phyloP scores from a whole-genome alignment of 2,113 vertebrate species.

The Epinephelus fuscoguttatus region DNA sequence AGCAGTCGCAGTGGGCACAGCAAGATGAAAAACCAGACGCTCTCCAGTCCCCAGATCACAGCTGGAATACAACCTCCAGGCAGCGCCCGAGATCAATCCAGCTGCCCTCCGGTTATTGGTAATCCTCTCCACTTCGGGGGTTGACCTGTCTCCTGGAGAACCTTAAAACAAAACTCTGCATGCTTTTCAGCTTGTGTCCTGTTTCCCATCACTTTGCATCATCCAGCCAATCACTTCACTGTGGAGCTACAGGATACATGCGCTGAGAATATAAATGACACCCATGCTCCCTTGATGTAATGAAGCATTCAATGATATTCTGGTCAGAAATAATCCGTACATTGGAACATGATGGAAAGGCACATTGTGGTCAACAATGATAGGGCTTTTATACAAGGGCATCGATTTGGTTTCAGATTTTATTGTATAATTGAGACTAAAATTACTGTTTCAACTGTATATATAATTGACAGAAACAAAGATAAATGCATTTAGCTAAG shows the following conservation, averaged over 20 bases:
- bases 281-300: not conserved
- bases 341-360: not conserved
- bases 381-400: not conserved
- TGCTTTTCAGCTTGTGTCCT: not conserved
- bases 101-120: constrained; percentile 45
- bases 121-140: constrained; percentile 9
- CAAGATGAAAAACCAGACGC: constrained; percentile 23
- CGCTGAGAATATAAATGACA: not conserved
- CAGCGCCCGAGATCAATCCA: constrained; percentile 30
- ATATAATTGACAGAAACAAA: too few species aligned
- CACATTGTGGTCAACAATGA: not conserved
- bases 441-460: not conserved
- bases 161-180: not conserved
- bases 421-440: not conserved
- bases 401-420: too few species aligned
- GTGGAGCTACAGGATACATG: not conserved
- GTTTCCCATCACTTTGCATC: constrained; percentile 7
- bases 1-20: not conserved
- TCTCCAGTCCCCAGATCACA: constrained; percentile 20
- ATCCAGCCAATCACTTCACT: not conserved
- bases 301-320: not conserved
- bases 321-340: not conserved
- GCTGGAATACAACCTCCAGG: constrained; percentile 24
- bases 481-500: too few species aligned
- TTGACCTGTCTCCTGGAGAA: constrained; percentile 34